Evolutionary conservation across 2,888 invertebrate genomes (phyloP), one percentile per base, ranked within the genome.

Genomic region (Leptinotarsa juncta): DNA sequence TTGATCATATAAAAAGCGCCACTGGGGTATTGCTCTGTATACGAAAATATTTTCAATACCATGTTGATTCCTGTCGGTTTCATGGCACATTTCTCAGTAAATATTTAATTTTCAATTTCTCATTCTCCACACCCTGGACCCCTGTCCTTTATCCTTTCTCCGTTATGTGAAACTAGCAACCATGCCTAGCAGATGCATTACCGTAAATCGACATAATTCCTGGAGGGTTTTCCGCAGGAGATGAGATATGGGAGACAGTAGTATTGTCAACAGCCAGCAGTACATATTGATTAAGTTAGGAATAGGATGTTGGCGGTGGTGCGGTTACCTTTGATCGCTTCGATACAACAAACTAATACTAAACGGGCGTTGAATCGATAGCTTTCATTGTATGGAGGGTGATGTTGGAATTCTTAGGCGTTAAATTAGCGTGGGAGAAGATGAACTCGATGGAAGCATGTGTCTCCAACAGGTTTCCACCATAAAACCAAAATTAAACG

Each of bases 241-340:
- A 62, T 62, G 62, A 62, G 42, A 62, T 42, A 62, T n/a, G 42
- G 62, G n/a, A 62, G 62, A 42, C 57, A 62, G 42, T 62, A 42
- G 62, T 42, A 62, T 62, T 62, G 62, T 62, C 42, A 62, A 62
- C 32, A 62, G 57, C n/a, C 69, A n/a, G 57, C 53, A 23, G 71
- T 49, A 74, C 53, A 72, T 72, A 75, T 72, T 49, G 75, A 75
- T 75, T 72, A 55, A 55, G 69, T 69, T 65, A 20, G 50, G 69
- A 74, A 65, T 71, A 65, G 69, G 48, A 67, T 72, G 66, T 72
- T 70, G 23, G 55, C 48, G 69, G 72, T 49, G 60, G 71, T 57
- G 75, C 20, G 71, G 75, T 51, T 75, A 72, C 72, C 75, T 75
- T 75, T 75, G 75, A 75, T 74, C 74, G 57, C 62, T 74, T 68